Conservation (phyloP, 2,888 invertebrate species). For the Notodonta ziczac region DNA sequence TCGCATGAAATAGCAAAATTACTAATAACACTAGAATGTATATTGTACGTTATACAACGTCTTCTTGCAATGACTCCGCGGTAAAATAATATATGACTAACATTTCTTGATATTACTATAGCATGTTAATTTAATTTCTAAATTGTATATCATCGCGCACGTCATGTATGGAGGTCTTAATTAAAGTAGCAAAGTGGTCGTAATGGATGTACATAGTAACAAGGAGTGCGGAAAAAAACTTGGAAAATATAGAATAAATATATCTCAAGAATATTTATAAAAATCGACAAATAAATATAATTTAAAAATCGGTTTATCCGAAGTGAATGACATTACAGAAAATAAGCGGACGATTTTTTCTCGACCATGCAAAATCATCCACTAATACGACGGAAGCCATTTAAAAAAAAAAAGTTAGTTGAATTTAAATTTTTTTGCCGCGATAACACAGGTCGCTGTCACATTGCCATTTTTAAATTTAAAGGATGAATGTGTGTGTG, state of each 20-base stretch:
- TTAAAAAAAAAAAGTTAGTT: neutral
- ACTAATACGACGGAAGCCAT: too few species aligned
- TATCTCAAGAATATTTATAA: too few species aligned
- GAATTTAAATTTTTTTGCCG: neutral
- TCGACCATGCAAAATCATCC: neutral
- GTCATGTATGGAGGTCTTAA: constrained; percentile 27
- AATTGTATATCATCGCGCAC: constrained; percentile 22
- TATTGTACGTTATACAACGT: constrained; percentile 35
- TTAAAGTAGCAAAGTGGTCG: constrained; percentile 10
- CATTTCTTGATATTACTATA: constrained; percentile 39
- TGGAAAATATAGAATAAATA: too few species aligned
- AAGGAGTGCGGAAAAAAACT: too few species aligned
- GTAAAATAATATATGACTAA: constrained; percentile 46
- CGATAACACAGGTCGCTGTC: neutral
- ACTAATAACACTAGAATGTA: constrained; percentile 45
- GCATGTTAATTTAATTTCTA: constrained; percentile 36
- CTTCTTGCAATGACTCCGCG: constrained; percentile 37
- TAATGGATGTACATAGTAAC: neutral
- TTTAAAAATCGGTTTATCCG: too few species aligned
- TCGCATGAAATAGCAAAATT: constrained; percentile 23
- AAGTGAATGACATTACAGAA: neutral
- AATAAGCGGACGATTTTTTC: neutral
- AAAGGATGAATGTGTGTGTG: too few species aligned
- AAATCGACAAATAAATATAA: too few species aligned
- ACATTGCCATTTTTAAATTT: neutral